phyloP scores from a whole-genome alignment of 1,140 invertebrate genomes.

The Philopotamus ludificatus region DNA sequence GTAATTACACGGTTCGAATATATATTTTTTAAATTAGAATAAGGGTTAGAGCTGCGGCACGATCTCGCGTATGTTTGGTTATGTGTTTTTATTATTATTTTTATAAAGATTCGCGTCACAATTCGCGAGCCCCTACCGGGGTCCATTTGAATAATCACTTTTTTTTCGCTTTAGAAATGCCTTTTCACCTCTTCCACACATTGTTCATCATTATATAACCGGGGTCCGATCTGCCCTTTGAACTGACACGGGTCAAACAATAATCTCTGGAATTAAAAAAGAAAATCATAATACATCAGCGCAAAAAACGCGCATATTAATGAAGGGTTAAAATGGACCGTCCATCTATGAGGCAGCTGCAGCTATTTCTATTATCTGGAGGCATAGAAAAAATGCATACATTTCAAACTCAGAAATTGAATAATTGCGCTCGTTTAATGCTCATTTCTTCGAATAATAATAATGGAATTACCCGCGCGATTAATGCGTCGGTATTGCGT shows the following conservation, averaged over 20 bases:
- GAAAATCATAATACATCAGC: slow-evolving; percentile 21
- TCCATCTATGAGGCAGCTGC: slow-evolving; percentile 28
- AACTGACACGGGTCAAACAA: slow-evolving; percentile 24
- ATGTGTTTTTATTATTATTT: no score
- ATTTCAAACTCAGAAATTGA: no score
- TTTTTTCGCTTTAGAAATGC: slow-evolving; percentile 15
- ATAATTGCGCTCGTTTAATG: no score
- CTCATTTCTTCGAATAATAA: no score
- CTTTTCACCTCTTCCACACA: slow-evolving; percentile 18
- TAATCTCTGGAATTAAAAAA: slow-evolving; percentile 28
- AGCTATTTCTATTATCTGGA: slow-evolving; percentile 15
- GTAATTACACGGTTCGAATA: neutral
- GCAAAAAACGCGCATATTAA: slow-evolving; percentile 20
- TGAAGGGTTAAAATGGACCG: slow-evolving; percentile 30
- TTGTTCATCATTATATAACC: slow-evolving; percentile 11
- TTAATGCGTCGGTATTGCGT: no score
- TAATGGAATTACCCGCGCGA: no score
- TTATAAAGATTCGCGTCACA: no score
- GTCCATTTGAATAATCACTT: neutral
- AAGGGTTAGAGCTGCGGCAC: no score
- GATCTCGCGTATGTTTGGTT: no score
- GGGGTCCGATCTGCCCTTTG: slow-evolving; percentile 21
- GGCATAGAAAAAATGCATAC: no score
- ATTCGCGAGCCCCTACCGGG: neutral
- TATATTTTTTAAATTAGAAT: no score